Conservation (phyloP, 2,888 invertebrate genomes). For the Aleiodes testaceus region DNA sequence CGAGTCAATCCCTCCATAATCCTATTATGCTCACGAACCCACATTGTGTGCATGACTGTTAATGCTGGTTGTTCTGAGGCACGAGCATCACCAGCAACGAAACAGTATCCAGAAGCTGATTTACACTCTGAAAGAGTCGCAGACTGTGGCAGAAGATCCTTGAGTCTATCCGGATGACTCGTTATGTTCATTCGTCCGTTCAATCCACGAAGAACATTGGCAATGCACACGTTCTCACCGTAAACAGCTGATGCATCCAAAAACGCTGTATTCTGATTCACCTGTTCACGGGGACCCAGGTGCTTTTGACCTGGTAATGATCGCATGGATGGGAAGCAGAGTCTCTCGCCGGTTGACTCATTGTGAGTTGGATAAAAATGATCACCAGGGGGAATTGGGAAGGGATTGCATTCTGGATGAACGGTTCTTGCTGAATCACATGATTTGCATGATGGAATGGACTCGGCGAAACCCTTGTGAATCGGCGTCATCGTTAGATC, state of each 20-base stretch:
- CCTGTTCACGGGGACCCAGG: constrained; percentile 91
- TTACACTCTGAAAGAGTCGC: constrained; percentile 90
- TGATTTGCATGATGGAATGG: constrained; percentile 90
- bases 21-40: constrained; percentile 92
- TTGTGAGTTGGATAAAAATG: constrained; percentile 92
- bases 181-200: constrained; percentile 90
- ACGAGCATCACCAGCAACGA: constrained; percentile 91
- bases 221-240: constrained; percentile 90
- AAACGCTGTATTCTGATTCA: constrained; percentile 94
- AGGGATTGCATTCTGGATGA: constrained; percentile 95
- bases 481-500: constrained; percentile 96
- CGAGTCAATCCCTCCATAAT: constrained; percentile 84
- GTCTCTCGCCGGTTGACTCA: constrained; percentile 85
- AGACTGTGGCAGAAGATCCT: constrained; percentile 86
- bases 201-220: constrained; percentile 83
- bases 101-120: constrained; percentile 88
- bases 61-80: constrained; percentile 94
- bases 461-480: constrained; percentile 91
- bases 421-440: constrained; percentile 91
- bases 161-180: constrained; percentile 81
- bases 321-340: constrained; percentile 96
- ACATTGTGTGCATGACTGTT: constrained; percentile 90
- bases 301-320: constrained; percentile 93
- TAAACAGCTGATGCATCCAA: constrained; percentile 91
- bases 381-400: constrained; percentile 90